A percentile compares a stretch with the other conserved stretches of the same genome.
Conservation (phyloP, 2,888 invertebrate species). For the Drosophila anceps region DNA sequence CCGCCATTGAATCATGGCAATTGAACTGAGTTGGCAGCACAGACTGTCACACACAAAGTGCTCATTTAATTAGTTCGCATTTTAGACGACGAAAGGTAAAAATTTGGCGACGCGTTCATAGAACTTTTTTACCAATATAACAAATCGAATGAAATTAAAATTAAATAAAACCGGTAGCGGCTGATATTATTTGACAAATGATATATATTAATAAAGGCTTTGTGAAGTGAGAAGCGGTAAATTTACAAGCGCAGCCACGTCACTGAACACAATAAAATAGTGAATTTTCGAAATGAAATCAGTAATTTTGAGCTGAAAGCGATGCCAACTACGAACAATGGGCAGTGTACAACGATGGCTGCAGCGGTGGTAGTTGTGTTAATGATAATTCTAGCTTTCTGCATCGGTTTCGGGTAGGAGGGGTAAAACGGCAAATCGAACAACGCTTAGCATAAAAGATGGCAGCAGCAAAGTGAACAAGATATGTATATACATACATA, state of each 20-base stretch:
- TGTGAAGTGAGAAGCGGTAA: constrained; percentile 67
- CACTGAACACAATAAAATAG: constrained; percentile 58
- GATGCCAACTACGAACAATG: constrained; percentile 58
- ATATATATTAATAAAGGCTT: constrained; percentile 34
- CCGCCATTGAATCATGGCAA: constrained; percentile 66
- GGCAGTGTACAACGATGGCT: constrained; percentile 38
- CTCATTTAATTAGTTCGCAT: constrained; percentile 81
- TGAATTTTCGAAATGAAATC: constrained; percentile 65
- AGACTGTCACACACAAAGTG: constrained; percentile 67
- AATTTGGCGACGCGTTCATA: constrained; percentile 74
- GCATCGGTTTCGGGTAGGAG: constrained; percentile 52
- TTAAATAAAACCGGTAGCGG: constrained; percentile 64
- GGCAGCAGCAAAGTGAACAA: constrained; percentile 76
- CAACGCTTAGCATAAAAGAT: constrained; percentile 78
- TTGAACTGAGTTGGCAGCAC: constrained; percentile 64
- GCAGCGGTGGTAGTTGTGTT: constrained; percentile 62
- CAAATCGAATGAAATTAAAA: constrained; percentile 49
- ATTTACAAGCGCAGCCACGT: constrained; percentile 75
- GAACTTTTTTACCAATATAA: constrained; percentile 50
- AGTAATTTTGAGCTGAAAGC: constrained; percentile 54
- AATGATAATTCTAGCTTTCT: constrained; percentile 69
- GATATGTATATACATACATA: constrained; percentile 52
- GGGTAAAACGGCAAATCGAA: constrained; percentile 63
- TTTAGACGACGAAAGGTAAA: constrained; percentile 82
- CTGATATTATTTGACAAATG: constrained; percentile 32